Evolutionary conservation across 2,888 invertebrate species (phyloP), one percentile per base, ranked within the genome.

Genomic region (Eupithecia abbreviata): DNA sequence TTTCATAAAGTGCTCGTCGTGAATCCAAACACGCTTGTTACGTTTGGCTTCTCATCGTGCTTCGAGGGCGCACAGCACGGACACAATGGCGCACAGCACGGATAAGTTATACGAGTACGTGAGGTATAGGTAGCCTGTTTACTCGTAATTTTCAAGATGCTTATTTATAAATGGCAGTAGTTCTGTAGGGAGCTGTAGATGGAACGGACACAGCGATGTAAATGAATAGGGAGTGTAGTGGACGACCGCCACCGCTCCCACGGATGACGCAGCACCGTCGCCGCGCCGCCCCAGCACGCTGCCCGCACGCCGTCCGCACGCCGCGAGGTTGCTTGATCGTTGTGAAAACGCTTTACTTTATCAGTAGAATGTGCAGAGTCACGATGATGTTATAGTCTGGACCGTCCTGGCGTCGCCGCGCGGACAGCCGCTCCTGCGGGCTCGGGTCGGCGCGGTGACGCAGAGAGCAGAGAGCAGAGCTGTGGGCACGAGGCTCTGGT

Each of bases 1-100:
- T 76, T 78, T 76, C 72, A 15, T 72, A 15, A 62, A 51, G n/a
- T 51, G 42, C n/a, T 66, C 30, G 62, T 55, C 55, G 55, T n/a
- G n/a, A 7, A n/a, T 55, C 4, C 55, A 9, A 55, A 9, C 55
- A n/a, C 55, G 55, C 55, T 55, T n/a, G 9, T 55, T 18, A 55
- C 18, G 9, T 55, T 18, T 7, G 55, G 0, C 51, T 51, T n/a
- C 18, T 15, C 51, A 30, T 30, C 30, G 30, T 13, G 1, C 47
- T 13, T 10, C 4, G 4, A 13, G 49, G 4, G 51, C 51, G 4
- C 51, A 4, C 5, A 30, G 30, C 30, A 30, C 30, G 30, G 0
- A 30, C 30, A 30, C 15, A 6, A 6, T 1, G 51, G 55, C n/a
- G n/a, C 55, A 45, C 12, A 2, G 10, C 47, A 9, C 55, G 3